Percentiles rank a stretch among this genome's conserved stretches.
Conservation (phyloP, 2,113 vertebrate genomes). For the Cariama cristata region DNA sequence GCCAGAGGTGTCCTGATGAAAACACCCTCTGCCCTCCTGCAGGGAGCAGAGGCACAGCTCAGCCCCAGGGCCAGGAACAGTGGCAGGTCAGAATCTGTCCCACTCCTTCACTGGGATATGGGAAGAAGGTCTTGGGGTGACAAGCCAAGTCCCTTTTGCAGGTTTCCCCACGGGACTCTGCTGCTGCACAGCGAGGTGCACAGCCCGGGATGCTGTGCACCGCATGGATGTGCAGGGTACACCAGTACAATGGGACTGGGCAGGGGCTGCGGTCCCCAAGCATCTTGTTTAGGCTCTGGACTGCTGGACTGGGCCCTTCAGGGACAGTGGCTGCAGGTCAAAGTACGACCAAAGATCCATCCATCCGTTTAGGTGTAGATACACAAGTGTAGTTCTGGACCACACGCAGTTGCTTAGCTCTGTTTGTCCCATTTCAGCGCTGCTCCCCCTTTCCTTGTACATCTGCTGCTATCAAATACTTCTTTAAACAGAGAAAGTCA, state of each 20-base stretch:
- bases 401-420: accelerated
- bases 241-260: background rate
- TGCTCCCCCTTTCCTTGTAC: background rate
- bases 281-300: background rate
- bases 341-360: background rate
- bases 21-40: background rate
- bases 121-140: background rate
- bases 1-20: background rate
- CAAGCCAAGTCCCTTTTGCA: background rate
- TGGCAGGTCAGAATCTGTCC: background rate
- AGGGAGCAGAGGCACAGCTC: background rate
- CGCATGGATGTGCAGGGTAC: background rate
- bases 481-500: background rate
- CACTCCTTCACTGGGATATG: accelerated
- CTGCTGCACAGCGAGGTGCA: accelerated
- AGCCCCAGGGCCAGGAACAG: accelerated
- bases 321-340: background rate
- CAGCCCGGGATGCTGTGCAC: too few species aligned
- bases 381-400: background rate
- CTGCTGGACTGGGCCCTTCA: background rate
- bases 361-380: accelerated
- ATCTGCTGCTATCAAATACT: background rate
- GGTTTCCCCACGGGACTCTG: accelerated
- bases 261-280: accelerated
- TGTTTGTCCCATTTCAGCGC: background rate